Percentiles rank a stretch among this genome's conserved stretches.
Evolutionary conservation across 2,888 invertebrate genomes (phyloP).

Genomic region (Callinectes sapidus): DNA sequence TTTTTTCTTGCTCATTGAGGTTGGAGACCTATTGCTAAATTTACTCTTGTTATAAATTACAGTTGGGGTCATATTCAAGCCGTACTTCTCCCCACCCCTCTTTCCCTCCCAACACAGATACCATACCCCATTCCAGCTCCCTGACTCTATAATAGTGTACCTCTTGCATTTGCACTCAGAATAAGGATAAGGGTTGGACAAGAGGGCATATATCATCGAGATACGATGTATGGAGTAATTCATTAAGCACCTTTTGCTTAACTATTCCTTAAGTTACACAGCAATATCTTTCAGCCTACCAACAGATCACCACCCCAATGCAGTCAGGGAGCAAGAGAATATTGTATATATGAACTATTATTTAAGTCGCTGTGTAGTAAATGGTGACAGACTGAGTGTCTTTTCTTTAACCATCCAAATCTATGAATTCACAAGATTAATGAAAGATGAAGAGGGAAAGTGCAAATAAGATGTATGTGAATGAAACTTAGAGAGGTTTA

Average conservation of each 20-base stretch:
- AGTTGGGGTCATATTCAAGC: neutral
- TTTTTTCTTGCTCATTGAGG: neutral
- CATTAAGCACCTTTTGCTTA: neutral
- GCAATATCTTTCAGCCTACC: neutral
- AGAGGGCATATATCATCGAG: neutral
- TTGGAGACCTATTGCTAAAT: neutral
- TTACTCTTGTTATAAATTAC: neutral
- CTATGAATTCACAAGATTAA: neutral
- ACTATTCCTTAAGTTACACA: neutral
- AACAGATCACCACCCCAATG: neutral
- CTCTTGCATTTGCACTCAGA: conserved; percentile 3
- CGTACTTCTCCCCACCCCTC: neutral
- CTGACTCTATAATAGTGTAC: conserved; percentile 20
- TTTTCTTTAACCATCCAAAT: neutral
- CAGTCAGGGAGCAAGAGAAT: conserved; percentile 53
- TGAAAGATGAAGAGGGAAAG: too few relatives aligned
- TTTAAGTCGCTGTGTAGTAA: conserved; percentile 55
- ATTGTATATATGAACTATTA: conserved; percentile 48
- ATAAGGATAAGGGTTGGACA: neutral
- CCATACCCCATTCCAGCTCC: conserved; percentile 56
- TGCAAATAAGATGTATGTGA: too few relatives aligned
- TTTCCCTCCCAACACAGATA: conserved; percentile 10
- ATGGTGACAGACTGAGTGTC: conserved; percentile 36
- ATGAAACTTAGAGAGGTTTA: too few relatives aligned
- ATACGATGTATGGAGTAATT: neutral